Evolutionary conservation across 2,113 vertebrate species (phyloP), one percentile per base, ranked within the genome.

Genomic region (Osmerus mordax): DNA sequence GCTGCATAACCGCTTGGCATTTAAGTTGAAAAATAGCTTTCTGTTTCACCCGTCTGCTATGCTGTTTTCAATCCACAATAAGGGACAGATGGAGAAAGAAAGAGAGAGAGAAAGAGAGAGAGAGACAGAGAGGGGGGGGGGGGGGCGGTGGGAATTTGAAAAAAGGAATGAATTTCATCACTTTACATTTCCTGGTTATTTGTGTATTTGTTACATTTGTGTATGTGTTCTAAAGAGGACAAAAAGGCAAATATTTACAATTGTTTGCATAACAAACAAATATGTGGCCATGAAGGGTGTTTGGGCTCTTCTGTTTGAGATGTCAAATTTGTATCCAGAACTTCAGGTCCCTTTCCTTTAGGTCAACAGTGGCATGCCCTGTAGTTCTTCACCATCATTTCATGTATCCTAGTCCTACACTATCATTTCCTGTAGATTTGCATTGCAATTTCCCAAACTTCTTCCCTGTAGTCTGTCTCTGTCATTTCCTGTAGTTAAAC

Each of bases 11-110:
- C 94, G 93, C 94, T 94, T 97, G 96, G 95, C 96, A 98, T 97
- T 97, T 97, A 95, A 95, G 94, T 95, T 96, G 95, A 98, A 93
- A 96, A 97, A 97, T 95, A 94, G 92, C 91, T 96, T 96, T 96
- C 95, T 96, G 96, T 95, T 94, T 96, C 93, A 95, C 93, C 95
- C 93, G 94, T 94, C 94, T 95, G 93, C 92, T 90, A 89, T 86
- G 91, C 92, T 91, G 94, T 94, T 95, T 95, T 94, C 94, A 94
- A 95, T 95, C 94, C 94, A 93, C 93, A 93, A 92, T 67, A 72
- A 78, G 77, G 70, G 78, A 72, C 60, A 69, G 91, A 91, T 65
- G 65, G 13, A 2, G 52, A 36, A 1, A 47, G 41, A 47, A n/a
- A 16, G 16, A 25, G 68, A 23, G 64, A 5, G n/a, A 19, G 64